A percentile compares a stretch with the other conserved stretches of the same genome.
phyloP scores from a whole-genome alignment of 1,140 invertebrate genomes.

The Drosophila suzukii region DNA sequence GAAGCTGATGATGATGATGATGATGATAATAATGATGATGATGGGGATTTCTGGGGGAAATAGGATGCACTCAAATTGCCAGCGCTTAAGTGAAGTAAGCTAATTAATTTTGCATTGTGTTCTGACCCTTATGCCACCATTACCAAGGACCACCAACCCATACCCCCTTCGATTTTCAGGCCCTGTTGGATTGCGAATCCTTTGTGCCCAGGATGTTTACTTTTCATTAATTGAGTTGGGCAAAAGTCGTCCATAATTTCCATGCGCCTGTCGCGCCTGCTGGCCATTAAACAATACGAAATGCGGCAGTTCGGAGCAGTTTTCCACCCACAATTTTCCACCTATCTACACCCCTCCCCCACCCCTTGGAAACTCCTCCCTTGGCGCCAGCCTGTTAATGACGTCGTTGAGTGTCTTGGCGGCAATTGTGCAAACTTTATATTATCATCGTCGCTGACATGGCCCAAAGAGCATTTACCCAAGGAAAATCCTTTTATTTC shows the following conservation, averaged over 20 bases:
- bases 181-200: conserved; percentile 39
- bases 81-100: conserved; percentile 81
- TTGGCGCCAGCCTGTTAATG: conserved; percentile 52
- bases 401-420: conserved; percentile 59
- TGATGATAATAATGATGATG: conserved; percentile 8
- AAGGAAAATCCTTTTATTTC: conserved; percentile 47
- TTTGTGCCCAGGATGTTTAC: conserved; percentile 63
- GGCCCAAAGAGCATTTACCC: conserved; percentile 50
- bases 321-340: not conserved
- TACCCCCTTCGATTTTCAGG: conserved; percentile 10
- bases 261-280: conserved; percentile 42
- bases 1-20: not conserved
- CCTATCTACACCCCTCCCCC: conserved; percentile 3
- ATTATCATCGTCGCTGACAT: conserved; percentile 46
- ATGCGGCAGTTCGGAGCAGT: conserved; percentile 21
- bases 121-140: conserved; percentile 26
- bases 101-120: conserved; percentile 83
- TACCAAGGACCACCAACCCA: not conserved
- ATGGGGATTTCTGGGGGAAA: conserved; percentile 14
- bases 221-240: conserved; percentile 79
- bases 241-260: conserved; percentile 74
- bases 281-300: conserved; percentile 59
- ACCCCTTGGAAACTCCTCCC: not conserved
- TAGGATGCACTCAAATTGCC: conserved; percentile 77
- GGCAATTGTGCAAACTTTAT: conserved; percentile 49